phyloP scores from a whole-genome alignment of 2,797 vertebrate genomes.

The Vireo griseus region DNA sequence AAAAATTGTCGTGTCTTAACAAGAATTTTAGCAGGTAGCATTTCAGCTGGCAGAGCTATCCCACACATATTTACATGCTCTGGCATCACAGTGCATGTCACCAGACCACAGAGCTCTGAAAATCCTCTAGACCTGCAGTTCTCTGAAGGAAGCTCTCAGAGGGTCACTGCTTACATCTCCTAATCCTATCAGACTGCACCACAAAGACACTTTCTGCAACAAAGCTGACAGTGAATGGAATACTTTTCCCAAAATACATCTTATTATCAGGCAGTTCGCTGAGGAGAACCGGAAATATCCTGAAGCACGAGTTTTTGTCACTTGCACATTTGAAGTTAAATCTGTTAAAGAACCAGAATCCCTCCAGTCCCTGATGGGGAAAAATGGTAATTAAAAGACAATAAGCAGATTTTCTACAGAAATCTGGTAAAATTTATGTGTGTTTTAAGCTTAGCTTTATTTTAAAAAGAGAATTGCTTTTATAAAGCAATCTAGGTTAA shows the following conservation, averaged over 20 bases:
- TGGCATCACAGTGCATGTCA: neutral
- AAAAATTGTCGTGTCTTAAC: neutral
- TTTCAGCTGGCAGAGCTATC: neutral
- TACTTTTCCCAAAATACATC: neutral
- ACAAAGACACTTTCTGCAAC: neutral
- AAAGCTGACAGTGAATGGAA: neutral
- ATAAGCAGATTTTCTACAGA: neutral
- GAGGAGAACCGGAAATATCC: neutral
- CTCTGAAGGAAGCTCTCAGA: neutral
- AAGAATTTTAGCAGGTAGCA: neutral
- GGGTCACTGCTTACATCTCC: rapidly evolving
- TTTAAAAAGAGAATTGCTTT: neutral
- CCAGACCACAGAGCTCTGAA: neutral
- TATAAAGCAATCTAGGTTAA: neutral
- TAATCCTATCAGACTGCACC: neutral
- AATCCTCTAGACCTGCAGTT: neutral
- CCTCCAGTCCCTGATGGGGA: neutral
- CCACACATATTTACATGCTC: rapidly evolving
- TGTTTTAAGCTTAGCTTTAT: neutral
- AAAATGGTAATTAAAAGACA: constrained; percentile 7
- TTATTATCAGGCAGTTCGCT: neutral
- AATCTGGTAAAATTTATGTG: neutral
- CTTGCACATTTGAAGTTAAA: neutral
- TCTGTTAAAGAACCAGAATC: neutral
- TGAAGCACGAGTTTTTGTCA: neutral